Evolutionary conservation across 2,888 invertebrate species (phyloP), one percentile per base, ranked within the genome.

Genomic region (Hetaerina titia): DNA sequence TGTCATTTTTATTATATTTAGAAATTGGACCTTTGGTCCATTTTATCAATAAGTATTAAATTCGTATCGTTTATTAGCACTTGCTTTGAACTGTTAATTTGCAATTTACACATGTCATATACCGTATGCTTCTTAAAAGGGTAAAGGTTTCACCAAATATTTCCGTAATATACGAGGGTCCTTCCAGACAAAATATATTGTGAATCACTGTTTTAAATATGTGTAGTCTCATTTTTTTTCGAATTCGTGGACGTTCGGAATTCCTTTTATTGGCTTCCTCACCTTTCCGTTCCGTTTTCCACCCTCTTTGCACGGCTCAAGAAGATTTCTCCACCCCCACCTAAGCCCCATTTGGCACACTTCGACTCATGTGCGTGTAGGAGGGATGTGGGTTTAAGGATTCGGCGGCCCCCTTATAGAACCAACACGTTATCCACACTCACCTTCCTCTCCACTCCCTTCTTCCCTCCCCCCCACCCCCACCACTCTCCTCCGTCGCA

Each of bases 221-320:
- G 15, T 31, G 9, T 11, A 9, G 81, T 81, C 81, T 15, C 13
- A 13, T 31, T 81, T 31, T 81, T n/a, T 9, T 25, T 25, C 81
- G 25, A 31, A 81, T 81, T 31, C 22, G 31, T 31, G 11, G 11
- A 15, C 81, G 25, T 31, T 81, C 31, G 25, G 31, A 25, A 81
- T 81, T 81, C 81, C 81, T 31, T 81, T 81, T 81, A 81, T 81
- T 81, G 81, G 81, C 81, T 81, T 81, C 81, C 22, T 31, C 81
- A 31, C 81, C 81, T 69, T 69, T n/a, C 69, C 69, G 7, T 22
- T 69, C 22, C 22, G 19, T 22, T 15, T 22, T 5, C 81, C 81
- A 2, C 45, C 45, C 25, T 9, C 31, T 81, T 31, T n/a, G 25
- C 81, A 81, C 31, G 81, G 81, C 81, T 31, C 81, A 8, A 31